phyloP scores from a whole-genome alignment of 2,113 vertebrate species.

The Thamnophis sirtalis region DNA sequence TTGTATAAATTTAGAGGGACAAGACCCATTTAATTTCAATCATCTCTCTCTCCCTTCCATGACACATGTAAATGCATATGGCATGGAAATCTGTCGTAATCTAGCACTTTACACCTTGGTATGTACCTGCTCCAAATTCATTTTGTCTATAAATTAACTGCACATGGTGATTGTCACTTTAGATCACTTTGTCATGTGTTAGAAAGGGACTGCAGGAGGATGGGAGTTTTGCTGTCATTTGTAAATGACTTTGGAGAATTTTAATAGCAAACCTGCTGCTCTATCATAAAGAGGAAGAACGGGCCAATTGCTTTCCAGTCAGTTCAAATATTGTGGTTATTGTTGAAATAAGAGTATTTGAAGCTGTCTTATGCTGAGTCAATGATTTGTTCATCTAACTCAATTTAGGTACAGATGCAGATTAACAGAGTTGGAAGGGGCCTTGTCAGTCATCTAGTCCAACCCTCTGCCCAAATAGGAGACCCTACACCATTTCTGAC shows the following conservation, averaged over 20 bases:
- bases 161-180: conserved; percentile 63
- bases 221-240: not conserved
- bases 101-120: conserved; percentile 66
- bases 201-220: not conserved
- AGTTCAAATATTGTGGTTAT: not conserved
- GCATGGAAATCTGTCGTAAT: conserved; percentile 66
- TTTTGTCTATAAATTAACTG: conserved; percentile 67
- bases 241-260: conserved; percentile 17
- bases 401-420: not conserved
- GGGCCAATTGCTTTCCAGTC: not conserved
- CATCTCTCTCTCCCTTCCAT: conserved; percentile 29
- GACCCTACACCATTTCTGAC: no score
- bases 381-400: not conserved
- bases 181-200: conserved; percentile 60
- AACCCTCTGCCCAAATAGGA: no score
- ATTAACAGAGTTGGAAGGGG: no score
- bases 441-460: no score
- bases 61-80: conserved; percentile 64
- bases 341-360: not conserved
- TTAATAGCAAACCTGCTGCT: conserved; percentile 37
- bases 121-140: conserved; percentile 67
- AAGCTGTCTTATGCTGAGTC: not conserved
- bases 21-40: conserved; percentile 39
- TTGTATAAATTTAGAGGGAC: conserved; percentile 16
- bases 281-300: not conserved